Evolutionary conservation across 1,140 invertebrate genomes (phyloP).

Genomic region (Drosophila neocordata): DNA sequence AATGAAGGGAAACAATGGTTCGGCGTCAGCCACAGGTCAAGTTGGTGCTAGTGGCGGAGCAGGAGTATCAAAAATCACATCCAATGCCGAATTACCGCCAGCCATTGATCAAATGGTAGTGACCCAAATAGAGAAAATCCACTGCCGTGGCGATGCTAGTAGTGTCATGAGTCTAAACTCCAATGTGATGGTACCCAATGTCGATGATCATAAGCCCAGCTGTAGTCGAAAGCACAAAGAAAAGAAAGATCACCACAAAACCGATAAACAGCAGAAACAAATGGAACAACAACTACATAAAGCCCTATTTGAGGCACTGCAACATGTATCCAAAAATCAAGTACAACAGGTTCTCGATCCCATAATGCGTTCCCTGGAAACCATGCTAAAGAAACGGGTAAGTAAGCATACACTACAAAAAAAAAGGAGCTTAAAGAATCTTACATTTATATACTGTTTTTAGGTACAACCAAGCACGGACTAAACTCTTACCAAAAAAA

Average conservation of each 20-base stretch:
- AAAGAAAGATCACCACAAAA: not conserved
- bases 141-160: constrained; percentile 16
- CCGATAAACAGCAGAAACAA: not conserved
- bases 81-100: not conserved
- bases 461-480: not conserved
- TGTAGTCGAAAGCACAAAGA: not conserved
- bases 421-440: too few relatives aligned
- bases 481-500: not conserved
- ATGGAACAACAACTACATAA: constrained; percentile 35
- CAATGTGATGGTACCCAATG: not conserved
- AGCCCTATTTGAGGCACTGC: constrained; percentile 57
- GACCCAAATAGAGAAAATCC: constrained; percentile 41
- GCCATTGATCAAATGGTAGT: constrained; percentile 13
- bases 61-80: not conserved
- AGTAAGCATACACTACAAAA: too few relatives aligned
- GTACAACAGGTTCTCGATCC: constrained; percentile 66
- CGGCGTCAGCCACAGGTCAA: not conserved
- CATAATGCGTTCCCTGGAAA: constrained; percentile 54
- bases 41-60: not conserved
- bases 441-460: not conserved
- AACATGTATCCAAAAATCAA: constrained; percentile 64
- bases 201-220: constrained; percentile 6
- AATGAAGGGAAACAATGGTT: not conserved
- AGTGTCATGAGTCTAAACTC: not conserved
- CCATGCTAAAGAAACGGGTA: constrained; percentile 49